Base-by-base conservation (phyloP, 1,140 invertebrate genomes). In the Chironomus tepperi region DNA sequence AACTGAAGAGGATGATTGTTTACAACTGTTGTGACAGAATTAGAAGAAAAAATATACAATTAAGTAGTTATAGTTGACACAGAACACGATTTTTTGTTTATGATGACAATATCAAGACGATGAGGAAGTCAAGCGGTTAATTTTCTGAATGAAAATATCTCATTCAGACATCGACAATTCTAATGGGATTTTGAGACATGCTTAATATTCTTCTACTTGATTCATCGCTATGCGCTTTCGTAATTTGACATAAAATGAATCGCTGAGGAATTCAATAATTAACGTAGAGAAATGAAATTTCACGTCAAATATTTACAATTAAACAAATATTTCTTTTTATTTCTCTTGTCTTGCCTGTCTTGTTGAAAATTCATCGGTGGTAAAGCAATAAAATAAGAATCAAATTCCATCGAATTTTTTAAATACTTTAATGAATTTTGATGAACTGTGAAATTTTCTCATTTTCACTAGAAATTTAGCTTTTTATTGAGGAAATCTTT, bases 291-390 rank as follows among this genome's bases (percentile, higher is more conserved):
- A 57, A n/a, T n/a, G 15, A 57, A 57, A 57, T 57, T 57, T 57
- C 47, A 57, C 47, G 47, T 57, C 47, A 57, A 57, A 57, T 57
- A 57, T n/a, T 57, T n/a, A 57, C 47, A 57, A 57, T 57, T 57
- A 57, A 57, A 57, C 47, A 57, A 57, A 34, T 34, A 34, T 5
- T 34, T 34, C 24, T 34, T 34, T 34, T 34, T 34, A 34, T 34
- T 2, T 34, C 24, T 34, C 24, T 34, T 34, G 24, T 34, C 24
- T 34, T 34, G 24, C 5, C 24, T 34, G 24, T 34, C 24, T 34
- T 34, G 24, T 34, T 34, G 5, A 34, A 34, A 34, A 34, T 34
- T 34, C 24, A 57, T 12, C 1, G 8, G 12, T n/a, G 12, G n/a
- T 1, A 57, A 57, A 57, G 47, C 12, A 15, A 57, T 8, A 57